A percentile compares a stretch with the other conserved stretches of the same genome.
phyloP scores from a whole-genome alignment of 1,140 invertebrate species.

The Melitaea cinxia region DNA sequence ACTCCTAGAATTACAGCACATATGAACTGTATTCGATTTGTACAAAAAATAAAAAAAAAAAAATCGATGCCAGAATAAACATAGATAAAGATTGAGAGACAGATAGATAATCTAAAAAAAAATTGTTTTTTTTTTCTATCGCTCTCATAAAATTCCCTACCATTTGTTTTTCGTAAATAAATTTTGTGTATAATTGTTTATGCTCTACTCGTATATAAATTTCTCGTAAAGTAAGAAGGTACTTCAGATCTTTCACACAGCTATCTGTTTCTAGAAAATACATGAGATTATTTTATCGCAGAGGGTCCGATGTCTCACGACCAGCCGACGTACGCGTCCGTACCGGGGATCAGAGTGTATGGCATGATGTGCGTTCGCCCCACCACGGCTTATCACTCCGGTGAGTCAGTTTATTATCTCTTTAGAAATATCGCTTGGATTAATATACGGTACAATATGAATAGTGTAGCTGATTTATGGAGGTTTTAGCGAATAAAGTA shows the following conservation, averaged over 20 bases:
- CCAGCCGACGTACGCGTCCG: constrained; percentile 95
- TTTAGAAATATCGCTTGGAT: constrained; percentile 33
- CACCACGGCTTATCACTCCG: constrained; percentile 68
- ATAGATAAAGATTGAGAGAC: no score
- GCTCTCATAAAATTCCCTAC: no score
- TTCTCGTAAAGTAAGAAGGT: no score
- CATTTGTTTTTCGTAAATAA: no score
- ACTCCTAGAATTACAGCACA: no score
- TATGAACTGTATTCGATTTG: no score
- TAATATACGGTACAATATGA: constrained; percentile 29
- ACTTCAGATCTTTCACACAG: not conserved
- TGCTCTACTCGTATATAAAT: no score
- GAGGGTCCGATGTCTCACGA: constrained; percentile 96
- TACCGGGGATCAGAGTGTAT: constrained; percentile 94
- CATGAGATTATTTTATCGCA: constrained; percentile 59
- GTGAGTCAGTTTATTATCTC: constrained; percentile 46
- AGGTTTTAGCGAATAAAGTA: constrained; percentile 31
- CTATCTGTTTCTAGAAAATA: not conserved
- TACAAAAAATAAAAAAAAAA: no score
- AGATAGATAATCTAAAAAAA: no score
- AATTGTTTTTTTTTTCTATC: no score
- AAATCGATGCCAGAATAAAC: no score
- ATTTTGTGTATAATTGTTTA: no score
- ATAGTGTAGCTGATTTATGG: constrained; percentile 25
- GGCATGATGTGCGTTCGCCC: constrained; percentile 94